Percentiles rank a stretch among this genome's conserved stretches.
Conservation (phyloP, 64 coral and sea anemone species). For the Stichodactyla mertensii region DNA sequence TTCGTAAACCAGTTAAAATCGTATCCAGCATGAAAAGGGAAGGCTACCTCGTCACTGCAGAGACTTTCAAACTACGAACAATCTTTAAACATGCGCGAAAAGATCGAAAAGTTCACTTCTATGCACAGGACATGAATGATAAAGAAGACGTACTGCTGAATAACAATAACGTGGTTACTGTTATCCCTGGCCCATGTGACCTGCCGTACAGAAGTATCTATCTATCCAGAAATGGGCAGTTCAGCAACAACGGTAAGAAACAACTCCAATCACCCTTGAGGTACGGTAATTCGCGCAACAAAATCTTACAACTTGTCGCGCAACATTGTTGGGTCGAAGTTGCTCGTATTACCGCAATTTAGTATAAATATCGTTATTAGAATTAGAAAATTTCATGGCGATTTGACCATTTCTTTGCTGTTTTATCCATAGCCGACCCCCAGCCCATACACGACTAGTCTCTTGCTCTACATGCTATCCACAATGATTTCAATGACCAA, state of each 20-base stretch:
- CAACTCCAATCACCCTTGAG: too few species aligned
- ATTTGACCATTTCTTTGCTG: too few species aligned
- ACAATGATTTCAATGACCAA: too few species aligned
- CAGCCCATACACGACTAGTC: too few species aligned
- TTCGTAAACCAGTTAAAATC: conserved; percentile 74
- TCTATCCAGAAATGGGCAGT: conserved; percentile 42
- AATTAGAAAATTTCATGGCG: too few species aligned
- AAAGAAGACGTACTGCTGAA: conserved; percentile 67
- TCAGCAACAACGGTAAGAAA: conserved; percentile 35
- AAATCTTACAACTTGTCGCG: too few species aligned
- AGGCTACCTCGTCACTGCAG: conserved; percentile 85
- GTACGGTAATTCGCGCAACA: too few species aligned
- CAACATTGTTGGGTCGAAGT: too few species aligned
- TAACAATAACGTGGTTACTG: conserved; percentile 76
- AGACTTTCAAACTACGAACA: conserved; percentile 92
- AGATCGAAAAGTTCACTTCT: conserved; percentile 91
- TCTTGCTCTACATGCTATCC: too few species aligned
- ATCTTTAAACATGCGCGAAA: conserved; percentile 95
- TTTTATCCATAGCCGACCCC: too few species aligned
- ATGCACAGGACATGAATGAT: conserved; percentile 70
- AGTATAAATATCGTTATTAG: too few species aligned
- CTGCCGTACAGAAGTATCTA: conserved; percentile 62
- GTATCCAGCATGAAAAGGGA: conserved; percentile 91
- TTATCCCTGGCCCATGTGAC: conserved; percentile 62
- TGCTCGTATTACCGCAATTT: too few species aligned